These are phyloP conservation scores for Drosophila saltans DNA, from an alignment of 1,140 invertebrate species.

Conservation along the genomic window DNA sequence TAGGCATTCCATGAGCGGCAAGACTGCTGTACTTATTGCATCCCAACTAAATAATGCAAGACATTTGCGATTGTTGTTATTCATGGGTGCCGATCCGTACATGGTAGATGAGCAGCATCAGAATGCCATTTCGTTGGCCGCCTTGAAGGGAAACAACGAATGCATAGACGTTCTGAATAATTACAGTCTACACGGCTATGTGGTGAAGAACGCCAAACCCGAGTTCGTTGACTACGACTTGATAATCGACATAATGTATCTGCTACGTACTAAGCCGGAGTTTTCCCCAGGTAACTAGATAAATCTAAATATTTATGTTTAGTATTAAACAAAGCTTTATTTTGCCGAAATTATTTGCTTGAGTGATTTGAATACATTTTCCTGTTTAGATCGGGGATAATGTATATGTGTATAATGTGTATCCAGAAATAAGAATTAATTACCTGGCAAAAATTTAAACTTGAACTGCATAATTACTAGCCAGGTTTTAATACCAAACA, in stretches of 20 bases:
- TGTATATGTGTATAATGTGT: too few relatives aligned
- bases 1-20: slow-evolving; percentile 87
- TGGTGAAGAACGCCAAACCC: slow-evolving; percentile 38
- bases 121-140: slow-evolving; percentile 88
- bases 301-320: neutral
- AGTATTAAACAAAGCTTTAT: too few relatives aligned
- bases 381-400: too few relatives aligned
- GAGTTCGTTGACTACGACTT: slow-evolving; percentile 60
- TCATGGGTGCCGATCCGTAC: slow-evolving; percentile 87
- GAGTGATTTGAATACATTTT: too few relatives aligned
- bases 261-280: slow-evolving; percentile 45
- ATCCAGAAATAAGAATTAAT: too few relatives aligned
- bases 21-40: slow-evolving; percentile 89
- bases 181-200: slow-evolving; percentile 41
- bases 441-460: too few relatives aligned
- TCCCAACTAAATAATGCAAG: slow-evolving; percentile 86
- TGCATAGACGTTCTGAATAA: slow-evolving; percentile 62
- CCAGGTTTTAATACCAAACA: too few relatives aligned
- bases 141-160: slow-evolving; percentile 39
- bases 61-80: slow-evolving; percentile 87
- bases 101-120: slow-evolving; percentile 86
- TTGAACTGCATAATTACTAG: too few relatives aligned
- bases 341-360: too few relatives aligned
- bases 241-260: slow-evolving; percentile 64
- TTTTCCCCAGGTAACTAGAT: slow-evolving; percentile 43